Base-by-base conservation (phyloP, 2,797 vertebrate genomes). In the Discoglossus pictus region DNA sequence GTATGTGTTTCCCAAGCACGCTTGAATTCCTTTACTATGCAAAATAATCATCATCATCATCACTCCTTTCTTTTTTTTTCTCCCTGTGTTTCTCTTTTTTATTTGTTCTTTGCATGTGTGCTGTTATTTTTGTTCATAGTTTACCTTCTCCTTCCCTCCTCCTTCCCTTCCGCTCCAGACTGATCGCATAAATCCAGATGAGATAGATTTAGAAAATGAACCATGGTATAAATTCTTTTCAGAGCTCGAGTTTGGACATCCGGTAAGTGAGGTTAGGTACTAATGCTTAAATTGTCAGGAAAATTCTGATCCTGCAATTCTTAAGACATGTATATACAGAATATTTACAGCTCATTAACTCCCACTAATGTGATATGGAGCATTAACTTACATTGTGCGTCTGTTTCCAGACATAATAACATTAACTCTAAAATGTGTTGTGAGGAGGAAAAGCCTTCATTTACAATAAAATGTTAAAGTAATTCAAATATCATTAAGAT, bases 201-300 rank as follows among this genome's bases (percentile, higher is more conserved):
- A 96, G 90, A 93, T 98, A 99, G 96, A 98, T 94, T 97, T 99
- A 99, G 95, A 98, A 92, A 98, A 98, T 84, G 97, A 99, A 83
- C 96, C 97, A 86, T 99, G 97, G 97, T 99, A 96, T 98, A 98
- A 96, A 89, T 99, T 99, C 96, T 99, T 99, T 98, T 98, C 97
- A 89, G 96, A 99, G 82, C 89, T 99, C 95, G 93, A 99, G 88
- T 98, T 99, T 92, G 97, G 97, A 89, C 89, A 89, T 65, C 96
- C 93, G 97, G 97, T 99, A 99, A 99, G 92, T 94, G 90, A 88
- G 89, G 88, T 73, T 75, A 86, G 83, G 78, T 81, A 68, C 78
- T 85, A 58, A 73, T 78, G 17, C 79, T 67, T 82, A 43, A 77
- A 61, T 23, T 56, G 67, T 56, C 48, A 84, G 83, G 80, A 34